A percentile compares a stretch with the other conserved stretches of the same genome.
Conservation (phyloP, 2,113 vertebrate genomes). For the Danio rerio region GRCz12tu NC_133193.1:19937001-19937500, state of each 20-base stretch:
- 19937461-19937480: constrained; percentile 15
- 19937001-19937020: no score
- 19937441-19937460: constrained; percentile 39
- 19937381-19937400: not conserved
- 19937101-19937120: not conserved
- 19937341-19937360: not conserved
- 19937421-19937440: constrained; percentile 43
- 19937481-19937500: not conserved
- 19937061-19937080: not conserved
- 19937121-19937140: constrained; percentile 46
- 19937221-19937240: not conserved
- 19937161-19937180: constrained; percentile 41
- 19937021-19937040: not conserved
- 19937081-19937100: not conserved
- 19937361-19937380: not conserved
- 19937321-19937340: not conserved
- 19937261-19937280: constrained; percentile 63
- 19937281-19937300: constrained; percentile 80
- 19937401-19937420: constrained; percentile 22
- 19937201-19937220: constrained; percentile 36
- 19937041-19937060: not conserved
- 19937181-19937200: constrained; percentile 38
- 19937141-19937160: constrained; percentile 1
- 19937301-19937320: constrained; percentile 28
- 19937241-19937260: constrained; percentile 22